A percentile compares a stretch with the other conserved stretches of the same genome.
Evolutionary conservation across 2,888 invertebrate genomes (phyloP).

Genomic region (Graphium colonna): DNA sequence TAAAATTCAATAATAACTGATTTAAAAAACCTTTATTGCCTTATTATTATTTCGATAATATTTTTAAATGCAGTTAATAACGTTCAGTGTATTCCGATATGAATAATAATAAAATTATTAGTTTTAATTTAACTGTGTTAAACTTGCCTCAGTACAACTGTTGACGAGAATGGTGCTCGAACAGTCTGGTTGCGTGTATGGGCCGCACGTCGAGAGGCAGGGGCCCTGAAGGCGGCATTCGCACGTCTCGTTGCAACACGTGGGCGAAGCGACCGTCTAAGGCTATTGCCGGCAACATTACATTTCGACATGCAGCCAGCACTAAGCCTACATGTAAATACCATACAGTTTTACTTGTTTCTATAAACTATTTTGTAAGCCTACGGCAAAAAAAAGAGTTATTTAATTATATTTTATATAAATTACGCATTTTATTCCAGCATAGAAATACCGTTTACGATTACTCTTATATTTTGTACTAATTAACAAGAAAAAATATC

Average conservation of each 20-base stretch:
- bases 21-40: too few relatives aligned
- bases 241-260: slow-evolving; percentile 53
- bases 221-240: slow-evolving; percentile 55
- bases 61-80: too few relatives aligned
- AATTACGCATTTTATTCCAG: not conserved
- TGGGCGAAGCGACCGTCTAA: slow-evolving; percentile 45
- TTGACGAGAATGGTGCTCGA: slow-evolving; percentile 49
- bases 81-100: too few relatives aligned
- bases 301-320: slow-evolving; percentile 87
- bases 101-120: too few relatives aligned
- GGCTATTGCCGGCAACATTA: slow-evolving; percentile 80
- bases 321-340: slow-evolving; percentile 83
- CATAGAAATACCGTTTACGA: not conserved
- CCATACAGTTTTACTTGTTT: not conserved
- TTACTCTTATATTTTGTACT: not conserved
- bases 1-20: too few relatives aligned
- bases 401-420: not conserved
- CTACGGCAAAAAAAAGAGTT: too few relatives aligned
- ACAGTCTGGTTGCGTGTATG: slow-evolving; percentile 60
- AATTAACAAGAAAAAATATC: too few relatives aligned
- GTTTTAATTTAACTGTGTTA: not conserved
- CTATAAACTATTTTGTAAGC: too few relatives aligned
- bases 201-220: slow-evolving; percentile 59
- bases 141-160: slow-evolving; percentile 38
- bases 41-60: too few relatives aligned